Evolutionary conservation across 2,113 vertebrate species (phyloP), one percentile per base, ranked within the genome.

Genomic region (Ramphastos sulfuratus): DNA sequence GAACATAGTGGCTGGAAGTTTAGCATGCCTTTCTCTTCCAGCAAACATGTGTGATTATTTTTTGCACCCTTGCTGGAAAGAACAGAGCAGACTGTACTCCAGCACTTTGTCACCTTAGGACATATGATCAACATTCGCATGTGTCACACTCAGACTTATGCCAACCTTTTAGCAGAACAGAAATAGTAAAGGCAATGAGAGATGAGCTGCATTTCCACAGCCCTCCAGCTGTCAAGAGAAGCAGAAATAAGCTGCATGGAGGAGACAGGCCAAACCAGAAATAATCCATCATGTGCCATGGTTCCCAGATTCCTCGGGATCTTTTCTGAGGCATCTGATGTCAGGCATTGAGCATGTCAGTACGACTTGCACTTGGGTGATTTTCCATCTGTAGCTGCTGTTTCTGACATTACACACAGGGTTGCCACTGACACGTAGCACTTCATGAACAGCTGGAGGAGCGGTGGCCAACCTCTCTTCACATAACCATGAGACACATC

Each of bases 251-350:
- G 86, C 73, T 93, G 86, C 70, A 72, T 2, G 8, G 71, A 85
- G 70, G 73, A 95, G 83, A 73, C 59, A 63, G 75, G 93, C 92
- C 95, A 96, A 93, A 95, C 81, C 91, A 94, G 95, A 96, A 97
- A 95, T 97, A 96, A 96, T 95, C 94, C 94, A 90, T 94, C 96
- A 94, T 96, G 95, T 96, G 97, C 92, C 94, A 87, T 12, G 2
- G 65, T 89, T 95, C 92, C 89, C 93, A 95, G 82, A 95, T 96
- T 94, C 95, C 82, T 92, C 30, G 56, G 91, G 89, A 96, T 93
- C 93, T 85, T 94, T 96, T 94, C 79, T 0, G 59, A 85, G 82
- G 94, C 81, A 80, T 84, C 92, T 96, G 93, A 96, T 91, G 90
- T 94, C 95, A 96, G 66, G 72, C 59, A 0, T 21, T 27, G 60